Evolutionary conservation across 1,140 invertebrate species (phyloP).

Genomic region (Ceratoteleas bidentatus): DNA sequence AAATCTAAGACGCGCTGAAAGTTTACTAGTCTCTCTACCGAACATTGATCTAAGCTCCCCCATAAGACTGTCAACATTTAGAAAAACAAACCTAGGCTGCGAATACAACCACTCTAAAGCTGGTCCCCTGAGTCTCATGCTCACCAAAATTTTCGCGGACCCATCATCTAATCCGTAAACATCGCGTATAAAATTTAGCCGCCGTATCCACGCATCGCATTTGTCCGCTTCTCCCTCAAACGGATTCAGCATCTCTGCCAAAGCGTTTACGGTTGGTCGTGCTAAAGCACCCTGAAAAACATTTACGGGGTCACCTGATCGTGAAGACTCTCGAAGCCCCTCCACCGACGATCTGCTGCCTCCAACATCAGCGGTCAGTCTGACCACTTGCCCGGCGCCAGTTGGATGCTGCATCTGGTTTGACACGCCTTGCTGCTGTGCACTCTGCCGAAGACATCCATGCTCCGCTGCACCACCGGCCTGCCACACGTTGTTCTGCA

Average conservation of each 20-base stretch:
- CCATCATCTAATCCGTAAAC: neutral
- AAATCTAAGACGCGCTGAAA: neutral
- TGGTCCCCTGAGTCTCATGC: neutral
- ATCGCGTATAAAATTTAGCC: neutral
- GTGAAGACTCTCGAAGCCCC: too few relatives aligned
- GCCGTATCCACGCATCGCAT: neutral
- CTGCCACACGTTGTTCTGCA: too few relatives aligned
- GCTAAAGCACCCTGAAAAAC: too few relatives aligned
- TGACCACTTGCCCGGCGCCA: too few relatives aligned
- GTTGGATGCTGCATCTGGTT: too few relatives aligned
- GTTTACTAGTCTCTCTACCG: neutral
- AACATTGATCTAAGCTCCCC: neutral
- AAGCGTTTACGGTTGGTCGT: too few relatives aligned
- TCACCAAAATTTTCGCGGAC: neutral
- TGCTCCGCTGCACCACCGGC: too few relatives aligned
- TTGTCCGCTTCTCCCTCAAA: neutral
- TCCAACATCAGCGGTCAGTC: too few relatives aligned
- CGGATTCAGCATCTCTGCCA: neutral
- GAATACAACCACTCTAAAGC: slow-evolving; percentile 2
- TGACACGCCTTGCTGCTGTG: too few relatives aligned
- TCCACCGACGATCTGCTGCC: too few relatives aligned
- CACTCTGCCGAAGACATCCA: too few relatives aligned
- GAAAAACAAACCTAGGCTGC: neutral
- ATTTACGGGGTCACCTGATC: too few relatives aligned
- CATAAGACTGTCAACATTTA: neutral